Conservation (phyloP, 1,140 invertebrate species). For the Bombus breviceps region DNA sequence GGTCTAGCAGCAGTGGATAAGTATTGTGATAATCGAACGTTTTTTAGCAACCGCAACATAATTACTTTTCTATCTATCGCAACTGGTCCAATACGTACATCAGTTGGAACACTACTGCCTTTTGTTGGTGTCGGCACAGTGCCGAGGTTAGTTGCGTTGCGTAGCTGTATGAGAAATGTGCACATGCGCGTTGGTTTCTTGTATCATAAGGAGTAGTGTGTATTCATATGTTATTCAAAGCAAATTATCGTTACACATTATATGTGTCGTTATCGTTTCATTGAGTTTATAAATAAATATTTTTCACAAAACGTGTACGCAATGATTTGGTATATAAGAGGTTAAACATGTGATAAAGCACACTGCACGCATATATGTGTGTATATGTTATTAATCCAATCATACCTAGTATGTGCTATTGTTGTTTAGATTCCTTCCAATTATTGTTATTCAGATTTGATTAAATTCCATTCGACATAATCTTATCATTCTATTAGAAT, state of each 20-base stretch:
- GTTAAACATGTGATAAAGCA: not conserved
- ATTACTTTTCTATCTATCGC: not conserved
- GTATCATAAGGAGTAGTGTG: not conserved
- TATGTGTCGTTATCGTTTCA: not conserved
- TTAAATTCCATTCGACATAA: not conserved
- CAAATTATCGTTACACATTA: not conserved
- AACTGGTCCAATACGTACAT: no score
- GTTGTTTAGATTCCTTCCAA: no score
- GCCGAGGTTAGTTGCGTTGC: not conserved
- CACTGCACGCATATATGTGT: not conserved
- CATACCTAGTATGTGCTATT: not conserved
- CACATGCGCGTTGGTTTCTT: not conserved
- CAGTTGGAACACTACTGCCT: no score
- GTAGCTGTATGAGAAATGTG: not conserved
- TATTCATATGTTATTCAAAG: not conserved
- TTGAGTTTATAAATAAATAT: not conserved
- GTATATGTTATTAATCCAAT: not conserved
- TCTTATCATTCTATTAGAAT: not conserved
- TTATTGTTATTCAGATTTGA: not conserved
- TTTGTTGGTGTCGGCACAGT: not conserved
- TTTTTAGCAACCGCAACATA: slow-evolving; percentile 72
- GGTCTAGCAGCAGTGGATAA: slow-evolving; percentile 82
- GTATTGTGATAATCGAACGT: slow-evolving; percentile 79
- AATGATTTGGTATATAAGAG: not conserved
- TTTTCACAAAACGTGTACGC: no score